A percentile compares a stretch with the other conserved stretches of the same genome.
Conservation (phyloP, 2,797 vertebrate species). For the Mus spretus region DNA sequence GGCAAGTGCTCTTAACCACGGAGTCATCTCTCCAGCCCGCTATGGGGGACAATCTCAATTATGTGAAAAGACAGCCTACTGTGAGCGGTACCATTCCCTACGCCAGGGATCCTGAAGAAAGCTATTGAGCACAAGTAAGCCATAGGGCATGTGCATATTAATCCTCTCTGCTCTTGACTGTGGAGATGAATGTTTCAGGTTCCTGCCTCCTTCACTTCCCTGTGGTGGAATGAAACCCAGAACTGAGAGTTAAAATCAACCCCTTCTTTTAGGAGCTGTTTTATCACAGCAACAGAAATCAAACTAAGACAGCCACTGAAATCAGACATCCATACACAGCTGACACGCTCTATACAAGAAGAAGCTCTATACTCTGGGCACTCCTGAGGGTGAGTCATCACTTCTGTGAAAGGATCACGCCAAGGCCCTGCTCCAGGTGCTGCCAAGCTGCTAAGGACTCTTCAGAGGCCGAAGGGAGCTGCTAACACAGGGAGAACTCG, state of each 20-base stretch:
- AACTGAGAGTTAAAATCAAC: neutral
- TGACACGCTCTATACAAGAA: rapidly evolving
- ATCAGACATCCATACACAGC: neutral
- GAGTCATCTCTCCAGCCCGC: neutral
- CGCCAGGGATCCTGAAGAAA: neutral
- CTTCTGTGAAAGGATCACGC: neutral
- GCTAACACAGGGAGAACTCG: too few species aligned
- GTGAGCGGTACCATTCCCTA: neutral
- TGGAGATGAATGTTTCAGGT: too few species aligned
- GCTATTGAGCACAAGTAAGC: neutral
- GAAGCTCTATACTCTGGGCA: neutral
- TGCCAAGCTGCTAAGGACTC: neutral
- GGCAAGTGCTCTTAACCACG: neutral
- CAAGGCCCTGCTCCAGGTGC: neutral
- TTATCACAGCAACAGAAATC: neutral
- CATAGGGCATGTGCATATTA: neutral
- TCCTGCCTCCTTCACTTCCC: neutral
- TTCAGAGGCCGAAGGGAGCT: neutral
- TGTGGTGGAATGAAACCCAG: neutral
- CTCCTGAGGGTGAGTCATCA: neutral
- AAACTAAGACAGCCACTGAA: neutral
- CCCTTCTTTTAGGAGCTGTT: neutral
- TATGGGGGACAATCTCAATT: neutral
- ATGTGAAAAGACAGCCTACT: neutral
- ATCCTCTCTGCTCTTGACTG: neutral